Conservation (phyloP, 2,888 invertebrate species). For the Dryocosmus kuriphilus region DNA sequence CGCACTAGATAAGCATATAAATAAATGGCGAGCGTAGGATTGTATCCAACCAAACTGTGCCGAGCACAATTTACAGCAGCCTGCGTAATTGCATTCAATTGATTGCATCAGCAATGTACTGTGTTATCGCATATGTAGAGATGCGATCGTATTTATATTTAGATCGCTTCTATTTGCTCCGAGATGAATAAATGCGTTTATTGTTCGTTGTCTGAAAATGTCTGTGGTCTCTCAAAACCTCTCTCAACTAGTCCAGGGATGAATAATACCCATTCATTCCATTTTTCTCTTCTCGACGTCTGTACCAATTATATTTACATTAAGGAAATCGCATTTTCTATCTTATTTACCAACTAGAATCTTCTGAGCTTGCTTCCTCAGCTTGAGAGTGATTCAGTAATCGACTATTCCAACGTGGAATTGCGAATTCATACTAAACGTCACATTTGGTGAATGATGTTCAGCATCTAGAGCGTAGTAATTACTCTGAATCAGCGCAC, state of each 20-base stretch:
- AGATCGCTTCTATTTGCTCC: conserved; percentile 21
- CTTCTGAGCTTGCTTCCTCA: no score
- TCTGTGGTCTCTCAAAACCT: not conserved
- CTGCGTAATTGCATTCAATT: conserved; percentile 35
- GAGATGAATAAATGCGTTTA: conserved; percentile 17
- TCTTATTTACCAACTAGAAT: no score
- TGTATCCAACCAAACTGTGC: conserved; percentile 11
- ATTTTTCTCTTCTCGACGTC: no score
- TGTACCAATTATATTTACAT: no score
- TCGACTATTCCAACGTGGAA: not conserved
- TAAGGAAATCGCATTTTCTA: no score
- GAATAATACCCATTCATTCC: no score
- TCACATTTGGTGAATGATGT: conserved; percentile 29
- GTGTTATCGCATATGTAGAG: conserved; percentile 2
- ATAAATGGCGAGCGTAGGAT: conserved; percentile 21
- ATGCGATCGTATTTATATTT: conserved; percentile 29
- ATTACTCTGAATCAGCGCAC: conserved; percentile 31
- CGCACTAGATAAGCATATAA: conserved; percentile 16
- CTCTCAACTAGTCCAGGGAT: not conserved
- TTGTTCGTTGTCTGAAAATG: not conserved
- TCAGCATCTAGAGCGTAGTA: not conserved
- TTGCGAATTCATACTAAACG: not conserved
- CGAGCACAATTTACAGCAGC: conserved; percentile 30
- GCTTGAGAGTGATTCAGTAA: not conserved
- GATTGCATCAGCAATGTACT: conserved; percentile 24